phyloP scores from a whole-genome alignment of 1,140 invertebrate species.

The Diplogasteroides magnus region DNA sequence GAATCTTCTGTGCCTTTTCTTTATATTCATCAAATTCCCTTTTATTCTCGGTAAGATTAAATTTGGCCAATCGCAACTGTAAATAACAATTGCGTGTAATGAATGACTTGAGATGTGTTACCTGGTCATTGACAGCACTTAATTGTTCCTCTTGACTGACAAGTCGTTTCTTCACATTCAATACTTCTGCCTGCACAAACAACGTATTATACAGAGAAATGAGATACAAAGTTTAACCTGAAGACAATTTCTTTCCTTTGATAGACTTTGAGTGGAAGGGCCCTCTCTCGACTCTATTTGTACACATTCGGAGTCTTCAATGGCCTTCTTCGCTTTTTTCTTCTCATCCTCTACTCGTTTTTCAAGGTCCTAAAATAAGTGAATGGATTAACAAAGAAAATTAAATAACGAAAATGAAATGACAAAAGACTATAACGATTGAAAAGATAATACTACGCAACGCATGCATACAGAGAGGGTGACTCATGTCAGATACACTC shows the following conservation, averaged over 20 bases:
- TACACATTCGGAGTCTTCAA: too few relatives aligned
- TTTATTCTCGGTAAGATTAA: slow-evolving; percentile 29
- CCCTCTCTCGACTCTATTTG: too few relatives aligned
- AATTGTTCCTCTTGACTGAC: slow-evolving; percentile 18
- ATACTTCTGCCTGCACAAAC: neutral
- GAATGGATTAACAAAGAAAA: too few relatives aligned
- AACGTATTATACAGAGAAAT: too few relatives aligned
- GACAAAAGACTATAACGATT: too few relatives aligned
- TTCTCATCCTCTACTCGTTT: slow-evolving; percentile 24
- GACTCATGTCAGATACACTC: too few relatives aligned
- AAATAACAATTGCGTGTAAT: neutral
- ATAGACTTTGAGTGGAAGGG: too few relatives aligned
- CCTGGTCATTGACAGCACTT: slow-evolving; percentile 22
- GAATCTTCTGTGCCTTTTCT: slow-evolving; percentile 29
- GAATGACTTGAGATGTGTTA: neutral
- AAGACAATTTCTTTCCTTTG: neutral
- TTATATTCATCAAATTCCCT: slow-evolving; percentile 32
- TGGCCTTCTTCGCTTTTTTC: slow-evolving; percentile 18
- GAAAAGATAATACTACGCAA: too few relatives aligned
- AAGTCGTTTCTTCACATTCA: slow-evolving; percentile 14
- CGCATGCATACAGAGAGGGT: too few relatives aligned
- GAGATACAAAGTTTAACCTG: too few relatives aligned
- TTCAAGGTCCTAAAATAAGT: slow-evolving; percentile 17
- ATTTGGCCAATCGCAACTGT: slow-evolving; percentile 25
- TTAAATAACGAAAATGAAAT: too few relatives aligned